Conservation (phyloP, 2,113 vertebrate genomes). For the Scalopus aquaticus region DNA sequence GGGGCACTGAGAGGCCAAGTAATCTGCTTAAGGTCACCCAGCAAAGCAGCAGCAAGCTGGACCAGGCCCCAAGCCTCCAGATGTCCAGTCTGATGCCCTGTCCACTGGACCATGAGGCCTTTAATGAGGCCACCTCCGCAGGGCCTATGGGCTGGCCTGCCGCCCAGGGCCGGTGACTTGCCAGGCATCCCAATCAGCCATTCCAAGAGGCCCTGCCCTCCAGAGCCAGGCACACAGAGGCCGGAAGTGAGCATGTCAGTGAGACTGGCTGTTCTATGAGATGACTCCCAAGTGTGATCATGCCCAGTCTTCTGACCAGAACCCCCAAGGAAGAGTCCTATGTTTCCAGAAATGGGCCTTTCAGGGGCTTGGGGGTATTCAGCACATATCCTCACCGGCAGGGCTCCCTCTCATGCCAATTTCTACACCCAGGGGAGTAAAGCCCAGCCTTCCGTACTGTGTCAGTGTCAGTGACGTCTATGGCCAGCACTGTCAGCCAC, state of each 20-base stretch:
- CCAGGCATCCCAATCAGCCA: constrained; percentile 77
- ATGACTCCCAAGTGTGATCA: too few species aligned
- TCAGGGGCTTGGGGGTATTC: background rate
- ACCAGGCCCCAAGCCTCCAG: constrained; percentile 76
- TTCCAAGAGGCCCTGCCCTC: constrained; percentile 65
- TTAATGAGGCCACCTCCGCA: constrained; percentile 80
- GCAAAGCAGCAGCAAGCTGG: constrained; percentile 79
- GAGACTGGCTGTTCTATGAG: background rate
- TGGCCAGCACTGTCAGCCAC: too few species aligned
- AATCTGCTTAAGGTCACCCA: constrained; percentile 80
- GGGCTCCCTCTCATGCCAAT: background rate
- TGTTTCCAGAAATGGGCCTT: background rate
- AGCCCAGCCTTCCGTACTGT: background rate
- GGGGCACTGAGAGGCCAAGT: constrained; percentile 79
- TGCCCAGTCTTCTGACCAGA: background rate
- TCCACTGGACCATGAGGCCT: constrained; percentile 81
- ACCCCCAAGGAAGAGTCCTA: background rate
- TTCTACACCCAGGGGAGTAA: background rate
- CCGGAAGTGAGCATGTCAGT: background rate
- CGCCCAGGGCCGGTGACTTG: constrained; percentile 71
- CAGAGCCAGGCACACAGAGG: background rate
- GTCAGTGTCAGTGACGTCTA: fast-evolving
- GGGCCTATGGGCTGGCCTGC: constrained; percentile 72
- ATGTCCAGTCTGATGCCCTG: constrained; percentile 81
- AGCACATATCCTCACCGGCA: too few species aligned